A percentile compares a stretch with the other conserved stretches of the same genome.
phyloP scores from a whole-genome alignment of 35 echinoderm and acorn worm species.

The Apostichopus parvimensis region DNA sequence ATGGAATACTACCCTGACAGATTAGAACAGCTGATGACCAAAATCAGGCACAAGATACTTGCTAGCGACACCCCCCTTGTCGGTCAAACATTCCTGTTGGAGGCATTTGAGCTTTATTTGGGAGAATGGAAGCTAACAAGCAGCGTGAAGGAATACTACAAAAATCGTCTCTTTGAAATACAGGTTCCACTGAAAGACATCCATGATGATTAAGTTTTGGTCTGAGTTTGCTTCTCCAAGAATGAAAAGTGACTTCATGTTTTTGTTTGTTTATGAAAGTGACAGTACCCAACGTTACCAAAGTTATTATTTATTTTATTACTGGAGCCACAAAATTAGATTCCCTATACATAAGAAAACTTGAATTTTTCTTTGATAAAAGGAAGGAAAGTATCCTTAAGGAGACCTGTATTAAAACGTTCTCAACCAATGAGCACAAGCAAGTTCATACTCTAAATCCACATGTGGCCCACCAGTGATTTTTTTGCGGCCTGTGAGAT shows the following conservation, averaged over 20 bases:
- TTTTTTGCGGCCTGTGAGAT: too few species aligned
- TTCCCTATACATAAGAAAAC: too few species aligned
- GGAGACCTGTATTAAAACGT: too few species aligned
- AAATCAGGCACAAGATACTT: constrained; percentile 65
- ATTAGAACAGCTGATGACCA: constrained; percentile 51
- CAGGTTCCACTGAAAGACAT: constrained; percentile 43
- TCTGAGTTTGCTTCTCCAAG: not conserved
- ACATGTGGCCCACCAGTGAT: too few species aligned
- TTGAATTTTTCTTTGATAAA: too few species aligned
- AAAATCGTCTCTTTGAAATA: constrained; percentile 47
- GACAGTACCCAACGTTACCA: too few species aligned
- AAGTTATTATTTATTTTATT: too few species aligned
- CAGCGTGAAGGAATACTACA: constrained; percentile 49
- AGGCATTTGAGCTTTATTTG: constrained; percentile 66
- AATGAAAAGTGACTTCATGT: not conserved
- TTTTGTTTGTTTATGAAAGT: too few species aligned
- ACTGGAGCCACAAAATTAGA: too few species aligned
- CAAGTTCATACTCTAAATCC: too few species aligned
- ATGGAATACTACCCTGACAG: not conserved
- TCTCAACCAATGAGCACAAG: too few species aligned
- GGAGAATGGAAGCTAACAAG: constrained; percentile 68
- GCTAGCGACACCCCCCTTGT: constrained; percentile 29
- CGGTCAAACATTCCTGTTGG: constrained; percentile 61
- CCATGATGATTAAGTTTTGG: not conserved
- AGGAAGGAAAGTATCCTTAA: too few species aligned